A percentile compares a stretch with the other conserved stretches of the same genome.
These are phyloP conservation scores for Sacculina carcini DNA, from an alignment of 2,888 invertebrate genomes.

Conservation along the genomic window DNA sequence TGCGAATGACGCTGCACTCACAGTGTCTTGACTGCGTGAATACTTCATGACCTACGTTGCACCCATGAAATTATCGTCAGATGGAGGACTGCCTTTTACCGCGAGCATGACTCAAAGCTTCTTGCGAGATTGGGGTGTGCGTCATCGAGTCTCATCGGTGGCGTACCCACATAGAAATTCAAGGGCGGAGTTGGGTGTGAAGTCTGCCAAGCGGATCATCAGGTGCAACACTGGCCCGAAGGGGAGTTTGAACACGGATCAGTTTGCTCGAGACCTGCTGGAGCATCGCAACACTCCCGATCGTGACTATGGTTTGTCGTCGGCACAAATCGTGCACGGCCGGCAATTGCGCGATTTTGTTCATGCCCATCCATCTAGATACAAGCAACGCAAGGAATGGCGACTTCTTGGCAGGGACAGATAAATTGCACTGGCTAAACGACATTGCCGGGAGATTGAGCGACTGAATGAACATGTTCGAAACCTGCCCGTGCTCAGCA, in stretches of 20 bases:
- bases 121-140: conserved; percentile 2
- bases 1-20: background rate
- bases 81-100: conserved; percentile 5
- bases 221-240: conserved; percentile 5
- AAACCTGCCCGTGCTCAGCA: too few relatives aligned
- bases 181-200: conserved; percentile 5
- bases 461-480: too few relatives aligned
- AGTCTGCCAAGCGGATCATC: background rate
- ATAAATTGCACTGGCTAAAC: too few relatives aligned
- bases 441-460: too few relatives aligned
- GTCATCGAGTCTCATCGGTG: conserved; percentile 4
- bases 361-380: too few relatives aligned
- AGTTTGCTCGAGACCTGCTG: conserved; percentile 2
- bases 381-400: too few relatives aligned
- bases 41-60: conserved; percentile 1
- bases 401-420: too few relatives aligned
- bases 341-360: too few relatives aligned
- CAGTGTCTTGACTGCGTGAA: background rate
- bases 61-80: conserved; percentile 4
- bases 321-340: too few relatives aligned
- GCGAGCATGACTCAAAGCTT: background rate
- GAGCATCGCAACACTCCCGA: conserved; percentile 7
- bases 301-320: too few relatives aligned
- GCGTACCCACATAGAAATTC: conserved; percentile 7
- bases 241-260: conserved; percentile 3